These are phyloP conservation scores for Paratrypauchen microcephalus DNA, from an alignment of 2,797 vertebrate genomes.

Conservation along the genomic window DNA sequence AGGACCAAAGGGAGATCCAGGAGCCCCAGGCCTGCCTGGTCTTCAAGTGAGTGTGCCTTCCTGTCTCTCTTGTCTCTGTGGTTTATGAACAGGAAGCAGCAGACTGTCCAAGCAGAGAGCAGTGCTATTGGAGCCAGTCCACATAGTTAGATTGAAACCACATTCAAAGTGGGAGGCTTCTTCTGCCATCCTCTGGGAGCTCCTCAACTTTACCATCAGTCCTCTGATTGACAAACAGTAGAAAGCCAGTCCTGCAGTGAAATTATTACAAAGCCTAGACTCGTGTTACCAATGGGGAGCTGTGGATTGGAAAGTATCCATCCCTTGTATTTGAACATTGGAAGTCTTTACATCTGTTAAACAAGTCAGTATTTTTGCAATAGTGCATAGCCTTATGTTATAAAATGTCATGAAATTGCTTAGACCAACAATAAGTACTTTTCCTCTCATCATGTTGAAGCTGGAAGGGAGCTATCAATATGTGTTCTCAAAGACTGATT, in stretches of 20 bases:
- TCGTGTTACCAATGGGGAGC: conserved; percentile 54
- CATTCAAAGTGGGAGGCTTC: conserved; percentile 66
- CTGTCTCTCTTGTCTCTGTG: conserved; percentile 51
- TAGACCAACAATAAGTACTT: conserved; percentile 11
- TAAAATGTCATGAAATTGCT: neutral
- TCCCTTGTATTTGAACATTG: conserved; percentile 31
- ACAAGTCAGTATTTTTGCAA: conserved; percentile 1
- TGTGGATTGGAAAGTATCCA: conserved; percentile 56
- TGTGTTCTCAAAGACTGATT: conserved; percentile 25
- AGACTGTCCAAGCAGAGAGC: conserved; percentile 51
- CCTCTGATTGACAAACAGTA: conserved; percentile 65
- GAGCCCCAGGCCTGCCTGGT: conserved; percentile 88
- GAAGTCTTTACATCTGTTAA: conserved; percentile 19
- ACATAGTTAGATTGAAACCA: conserved; percentile 62
- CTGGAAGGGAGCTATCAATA: conserved; percentile 23
- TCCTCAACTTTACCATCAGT: conserved; percentile 40
- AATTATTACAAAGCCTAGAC: conserved; percentile 52
- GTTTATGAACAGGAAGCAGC: conserved; percentile 66
- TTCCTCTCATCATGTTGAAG: conserved; percentile 10
- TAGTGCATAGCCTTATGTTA: neutral
- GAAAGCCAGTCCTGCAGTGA: conserved; percentile 52
- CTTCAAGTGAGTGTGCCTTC: conserved; percentile 80
- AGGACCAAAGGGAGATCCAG: conserved; percentile 93
- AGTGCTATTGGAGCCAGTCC: conserved; percentile 67
- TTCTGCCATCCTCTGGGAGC: conserved; percentile 63